Percentiles rank a stretch among this genome's conserved stretches.
phyloP scores from a whole-genome alignment of 1,140 invertebrate species.

The Cryptotermes secundus region DNA sequence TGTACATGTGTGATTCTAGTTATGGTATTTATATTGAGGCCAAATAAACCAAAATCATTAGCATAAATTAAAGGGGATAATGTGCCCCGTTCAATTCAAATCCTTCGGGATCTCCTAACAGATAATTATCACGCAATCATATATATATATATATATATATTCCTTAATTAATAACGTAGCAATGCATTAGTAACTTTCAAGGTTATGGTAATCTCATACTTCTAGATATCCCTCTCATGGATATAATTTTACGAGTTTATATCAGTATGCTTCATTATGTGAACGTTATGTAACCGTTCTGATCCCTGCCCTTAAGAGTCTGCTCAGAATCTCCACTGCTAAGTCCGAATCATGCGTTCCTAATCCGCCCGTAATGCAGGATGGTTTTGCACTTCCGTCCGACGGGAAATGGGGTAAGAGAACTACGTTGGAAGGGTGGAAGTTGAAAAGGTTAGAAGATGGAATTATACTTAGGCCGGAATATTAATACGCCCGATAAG shows the following conservation, averaged over 20 bases:
- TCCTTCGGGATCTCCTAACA: too few species aligned
- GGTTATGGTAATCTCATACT: too few species aligned
- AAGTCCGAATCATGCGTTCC: neutral
- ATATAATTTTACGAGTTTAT: neutral
- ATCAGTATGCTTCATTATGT: neutral
- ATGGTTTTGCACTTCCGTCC: neutral
- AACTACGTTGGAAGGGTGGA: neutral
- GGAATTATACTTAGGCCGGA: neutral
- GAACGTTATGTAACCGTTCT: neutral
- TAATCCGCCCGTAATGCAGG: neutral
- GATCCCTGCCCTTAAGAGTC: neutral
- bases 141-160: too few species aligned
- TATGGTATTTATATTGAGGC: too few species aligned
- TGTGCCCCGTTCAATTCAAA: too few species aligned
- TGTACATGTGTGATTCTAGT: too few species aligned
- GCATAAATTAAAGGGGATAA: too few species aligned
- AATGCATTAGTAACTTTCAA: too few species aligned
- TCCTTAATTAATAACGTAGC: too few species aligned
- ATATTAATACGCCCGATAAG: neutral
- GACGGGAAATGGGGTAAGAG: neutral
- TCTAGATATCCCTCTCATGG: too few species aligned
- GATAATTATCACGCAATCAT: too few species aligned
- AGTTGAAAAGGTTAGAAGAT: neutral
- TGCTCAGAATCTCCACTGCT: neutral
- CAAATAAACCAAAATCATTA: too few species aligned